These are phyloP conservation scores for Microplitis manilae DNA, from an alignment of 2,888 invertebrate genomes.

Conservation along the genomic window DNA sequence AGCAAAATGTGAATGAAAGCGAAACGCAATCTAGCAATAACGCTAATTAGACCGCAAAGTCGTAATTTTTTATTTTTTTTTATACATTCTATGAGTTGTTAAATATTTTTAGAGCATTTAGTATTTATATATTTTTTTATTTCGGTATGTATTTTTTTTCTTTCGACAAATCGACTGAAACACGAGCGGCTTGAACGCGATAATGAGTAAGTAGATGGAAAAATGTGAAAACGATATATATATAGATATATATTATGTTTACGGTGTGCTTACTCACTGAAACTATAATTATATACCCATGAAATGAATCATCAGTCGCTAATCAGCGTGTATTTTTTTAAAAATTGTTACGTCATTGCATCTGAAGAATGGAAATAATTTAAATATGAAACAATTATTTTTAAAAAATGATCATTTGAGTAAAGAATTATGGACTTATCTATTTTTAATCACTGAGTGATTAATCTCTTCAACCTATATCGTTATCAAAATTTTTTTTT, in stretches of 20 bases:
- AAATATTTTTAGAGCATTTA: conserved; percentile 5
- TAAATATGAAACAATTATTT: too few relatives aligned
- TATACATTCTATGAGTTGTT: neutral
- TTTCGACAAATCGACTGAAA: conserved; percentile 12
- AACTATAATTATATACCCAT: conserved; percentile 21
- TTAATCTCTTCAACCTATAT: too few relatives aligned
- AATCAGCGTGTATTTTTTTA: conserved; percentile 6
- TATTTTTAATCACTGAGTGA: too few relatives aligned
- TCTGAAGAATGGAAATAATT: neutral
- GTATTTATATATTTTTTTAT: neutral
- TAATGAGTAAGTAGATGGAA: conserved; percentile 6
- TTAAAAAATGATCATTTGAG: too few relatives aligned
- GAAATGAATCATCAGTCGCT: conserved; percentile 12
- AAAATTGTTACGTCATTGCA: neutral
- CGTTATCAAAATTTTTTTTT: too few relatives aligned
- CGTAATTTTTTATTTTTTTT: neutral
- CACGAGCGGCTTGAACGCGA: neutral
- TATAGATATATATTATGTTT: neutral
- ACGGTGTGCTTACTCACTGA: conserved; percentile 38
- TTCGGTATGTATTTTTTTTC: neutral
- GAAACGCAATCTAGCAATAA: conserved; percentile 24
- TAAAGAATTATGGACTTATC: too few relatives aligned
- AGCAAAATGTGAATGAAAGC: conserved; percentile 1
- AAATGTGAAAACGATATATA: conserved; percentile 20
- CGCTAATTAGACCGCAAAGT: conserved; percentile 45